Base-by-base conservation (phyloP, 2,113 vertebrate genomes). In the Lanius ludovicianus region DNA sequence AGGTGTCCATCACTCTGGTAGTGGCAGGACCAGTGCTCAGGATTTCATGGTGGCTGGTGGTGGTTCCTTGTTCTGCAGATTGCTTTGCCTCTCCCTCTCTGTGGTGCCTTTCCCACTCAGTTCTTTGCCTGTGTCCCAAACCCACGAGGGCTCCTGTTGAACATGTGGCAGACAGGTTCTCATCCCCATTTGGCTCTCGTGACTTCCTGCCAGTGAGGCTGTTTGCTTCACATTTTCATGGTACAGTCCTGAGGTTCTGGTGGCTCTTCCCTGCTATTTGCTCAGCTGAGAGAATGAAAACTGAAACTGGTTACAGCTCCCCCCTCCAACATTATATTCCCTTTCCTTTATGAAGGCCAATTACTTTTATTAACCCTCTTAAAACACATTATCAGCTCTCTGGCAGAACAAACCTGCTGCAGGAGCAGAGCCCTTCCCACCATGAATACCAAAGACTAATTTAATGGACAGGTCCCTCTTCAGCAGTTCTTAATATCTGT, bases 351-450 rank as follows among this genome's bases (percentile, higher is more conserved):
- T 85, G 87, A 71, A 91, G 21, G 21, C 67, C 9, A 90, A 53
- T 84, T 71, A 23, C 83, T 94, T 93, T 55, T 80, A 95, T 84
- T 93, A 95, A 80, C 65, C 88, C 69, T 83, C 92, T 84, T 47
- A 39, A 56, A 46, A 35, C 57, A 63, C 41, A 15, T 81, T 65
- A 78, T 53, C 30, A 3, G 25, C 42, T 79, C 53, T 87, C 46
- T 35, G 49, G 69, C 89, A 76, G 93, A 82, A 27, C 13, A 67
- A 93, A 64, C 35, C 22, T 64, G 83, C 68, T 44, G 50, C 28
- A 52, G 46, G 81, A 63, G 89, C 77, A 41, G 85, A 28, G 37
- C 60, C 35, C 50, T 47, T 68, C 75, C 73, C 6, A 4, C 65
- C 2, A 3, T 63, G 76, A 73, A 84, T 84, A 31, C 84, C 89